Evolutionary conservation across 37 sponge, comb jelly and placozoan genomes (phyloP), one percentile per base, ranked within the genome.

Genomic region (Petrosia ficiformis): DNA sequence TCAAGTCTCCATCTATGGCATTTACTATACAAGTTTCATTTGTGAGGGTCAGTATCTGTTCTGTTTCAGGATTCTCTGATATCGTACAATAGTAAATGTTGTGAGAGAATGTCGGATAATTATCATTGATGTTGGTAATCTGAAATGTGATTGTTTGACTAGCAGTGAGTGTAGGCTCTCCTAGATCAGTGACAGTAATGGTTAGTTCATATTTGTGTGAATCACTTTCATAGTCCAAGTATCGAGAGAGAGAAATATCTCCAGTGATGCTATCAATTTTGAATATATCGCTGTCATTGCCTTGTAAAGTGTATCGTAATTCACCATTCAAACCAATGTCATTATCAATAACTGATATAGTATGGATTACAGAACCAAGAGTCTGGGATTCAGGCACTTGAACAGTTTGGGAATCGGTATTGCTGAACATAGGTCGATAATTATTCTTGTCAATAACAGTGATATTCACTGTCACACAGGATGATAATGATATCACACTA

Each of bases 391-490:
- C 86, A 1, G 22, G 31, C 56, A 75, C 28, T 10, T 32, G 19
- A 0, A 80, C 26, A 26, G 3, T 34, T n/a, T 64, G 39, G 16
- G 30, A 33, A 35, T 19, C 69, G 21, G 41, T 1, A 31, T 44
- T 42, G 16, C 26, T 59, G 63, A 90, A 77, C 25, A 3, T 32
- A 1, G 90, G 90, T 16, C 35, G 43, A 57, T 77, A 73, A 52
- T 81, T 86, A 56, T 90, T 90, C 0, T 40, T 58, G n/a, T 84
- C 90, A 56, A 68, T 28, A 41, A 90, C 72, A 3, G n/a, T 67
- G 4, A 90, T 44, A 6, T 52, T 19, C 19, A 90, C 82, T 57
- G 35, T 38, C 11, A 67, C 86, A 1, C 28, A 66, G 16, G 78
- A 72, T 14, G 84, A 81, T 33, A 66, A 31, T 1, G 32, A 36